Evolutionary conservation across 2,797 vertebrate species (phyloP), one percentile per base, ranked within the genome.

Genomic region (Thamnophis elegans): DNA sequence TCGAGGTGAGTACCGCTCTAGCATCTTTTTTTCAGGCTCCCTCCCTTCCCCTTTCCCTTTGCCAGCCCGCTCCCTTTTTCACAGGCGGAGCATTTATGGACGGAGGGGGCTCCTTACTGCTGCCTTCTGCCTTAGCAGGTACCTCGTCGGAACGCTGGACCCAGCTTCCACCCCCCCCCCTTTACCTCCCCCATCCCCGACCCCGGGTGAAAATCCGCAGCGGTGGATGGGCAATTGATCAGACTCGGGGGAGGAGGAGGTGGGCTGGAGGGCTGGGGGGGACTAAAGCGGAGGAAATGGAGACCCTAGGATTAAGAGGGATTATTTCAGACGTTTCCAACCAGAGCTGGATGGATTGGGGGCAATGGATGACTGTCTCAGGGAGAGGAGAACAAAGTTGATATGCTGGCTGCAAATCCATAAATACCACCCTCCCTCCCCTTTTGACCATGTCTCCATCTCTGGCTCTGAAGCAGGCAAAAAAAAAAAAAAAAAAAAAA

Each of bases 1-100:
- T 97, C 89, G 88, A 97, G 98, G 97, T 98, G 97, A 97, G 97
- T 93, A 95, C 92, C 89, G 94, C 95, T 94, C 88, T 10, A 10
- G 28, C 11, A 92, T 68, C 91, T 28, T 87, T 25, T 25, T 54
- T 93, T 92, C 94, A 58, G 56, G 28, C 56, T 10, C 22, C 78
- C 2, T 25, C 20, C 16, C 32, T 13, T 51, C 47, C 47, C 47
- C 42, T 4, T n/a, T 9, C 92, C 60, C 91, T 53, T 86, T 22
- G 92, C 56, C 93, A 92, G 47, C 89, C 26, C 78, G 16, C 93
- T 86, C 91, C 42, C 89, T 26, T 92, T 68, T 51, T 36, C 18
- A 90, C 95, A 95, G 95, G 94, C 94, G 91, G 91, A 94, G 95
- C 93, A 92, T 94, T 91, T 91, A 4, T 90, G 94, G 59, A 73